Conservation (phyloP, 2,113 vertebrate genomes). For the Poecilia latipinna region DNA sequence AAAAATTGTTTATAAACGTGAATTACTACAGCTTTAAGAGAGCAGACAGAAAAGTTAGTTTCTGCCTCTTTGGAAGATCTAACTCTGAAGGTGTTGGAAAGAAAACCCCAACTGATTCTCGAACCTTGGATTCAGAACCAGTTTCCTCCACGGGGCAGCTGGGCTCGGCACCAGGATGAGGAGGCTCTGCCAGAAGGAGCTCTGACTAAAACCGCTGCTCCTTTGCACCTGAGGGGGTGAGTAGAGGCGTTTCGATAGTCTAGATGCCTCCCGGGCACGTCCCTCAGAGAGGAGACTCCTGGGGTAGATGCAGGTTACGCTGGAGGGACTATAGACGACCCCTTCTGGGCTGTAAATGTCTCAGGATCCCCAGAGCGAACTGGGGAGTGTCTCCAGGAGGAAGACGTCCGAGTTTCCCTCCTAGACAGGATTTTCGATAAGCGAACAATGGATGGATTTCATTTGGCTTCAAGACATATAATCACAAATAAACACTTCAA, state of each 20-base stretch:
- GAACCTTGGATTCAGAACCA: not conserved
- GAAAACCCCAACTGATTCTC: not conserved
- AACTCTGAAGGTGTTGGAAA: not conserved
- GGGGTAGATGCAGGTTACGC: too few species aligned
- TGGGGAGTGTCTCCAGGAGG: too few species aligned
- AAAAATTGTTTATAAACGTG: too few species aligned
- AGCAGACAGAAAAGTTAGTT: not conserved
- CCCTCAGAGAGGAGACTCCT: too few species aligned
- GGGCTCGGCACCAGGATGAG: not conserved
- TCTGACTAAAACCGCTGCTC: not conserved
- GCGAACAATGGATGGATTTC: too few species aligned
- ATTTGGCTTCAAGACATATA: not conserved
- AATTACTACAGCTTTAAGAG: too few species aligned
- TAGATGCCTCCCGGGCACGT: too few species aligned
- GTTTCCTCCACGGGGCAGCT: not conserved
- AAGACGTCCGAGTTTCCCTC: too few species aligned
- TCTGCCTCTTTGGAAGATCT: not conserved
- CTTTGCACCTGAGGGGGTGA: not conserved
- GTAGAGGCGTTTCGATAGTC: not conserved
- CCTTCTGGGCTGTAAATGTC: too few species aligned
- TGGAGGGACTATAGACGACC: too few species aligned
- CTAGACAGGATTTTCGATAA: too few species aligned
- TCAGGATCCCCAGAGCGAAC: too few species aligned
- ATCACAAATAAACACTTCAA: not conserved
- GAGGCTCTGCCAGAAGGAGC: not conserved